Percentiles rank a stretch among this genome's conserved stretches.
phyloP scores from a whole-genome alignment of 2,797 vertebrate species.

The Trichosurus vulpecula region DNA sequence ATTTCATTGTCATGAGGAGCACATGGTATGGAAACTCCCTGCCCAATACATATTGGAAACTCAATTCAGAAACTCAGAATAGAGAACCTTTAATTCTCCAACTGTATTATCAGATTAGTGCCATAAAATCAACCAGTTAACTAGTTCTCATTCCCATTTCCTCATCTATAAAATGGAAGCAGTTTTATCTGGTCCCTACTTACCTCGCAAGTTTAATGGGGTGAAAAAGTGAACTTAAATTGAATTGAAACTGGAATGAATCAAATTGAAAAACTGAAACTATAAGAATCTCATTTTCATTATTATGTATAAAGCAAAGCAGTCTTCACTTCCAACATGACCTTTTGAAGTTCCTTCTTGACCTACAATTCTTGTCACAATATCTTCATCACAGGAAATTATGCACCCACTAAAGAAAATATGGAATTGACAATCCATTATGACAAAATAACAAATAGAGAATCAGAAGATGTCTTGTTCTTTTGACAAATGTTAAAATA shows the following conservation, averaged over 20 bases:
- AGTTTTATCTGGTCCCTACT: background rate
- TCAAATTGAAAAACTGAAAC: background rate
- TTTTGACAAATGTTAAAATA: constrained; percentile 68
- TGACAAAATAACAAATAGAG: constrained; percentile 50
- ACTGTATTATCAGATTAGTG: background rate
- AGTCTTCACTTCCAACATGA: background rate
- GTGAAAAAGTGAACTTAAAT: background rate
- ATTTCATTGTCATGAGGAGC: background rate
- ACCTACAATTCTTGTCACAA: background rate
- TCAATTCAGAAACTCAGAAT: background rate
- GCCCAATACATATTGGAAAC: background rate
- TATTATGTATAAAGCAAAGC: background rate
- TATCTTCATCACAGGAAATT: background rate
- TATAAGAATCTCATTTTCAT: background rate
- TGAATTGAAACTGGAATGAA: background rate
- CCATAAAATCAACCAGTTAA: background rate
- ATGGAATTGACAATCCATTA: constrained; percentile 39
- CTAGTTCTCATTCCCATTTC: background rate
- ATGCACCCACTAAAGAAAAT: constrained; percentile 1
- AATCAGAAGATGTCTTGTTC: constrained; percentile 77
- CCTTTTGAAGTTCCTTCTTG: background rate
- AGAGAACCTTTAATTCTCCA: background rate
- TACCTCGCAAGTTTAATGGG: background rate
- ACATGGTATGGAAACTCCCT: background rate
- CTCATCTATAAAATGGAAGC: background rate